Base-by-base conservation (phyloP, 2,113 vertebrate species). In the Phocoena phocoena region DNA sequence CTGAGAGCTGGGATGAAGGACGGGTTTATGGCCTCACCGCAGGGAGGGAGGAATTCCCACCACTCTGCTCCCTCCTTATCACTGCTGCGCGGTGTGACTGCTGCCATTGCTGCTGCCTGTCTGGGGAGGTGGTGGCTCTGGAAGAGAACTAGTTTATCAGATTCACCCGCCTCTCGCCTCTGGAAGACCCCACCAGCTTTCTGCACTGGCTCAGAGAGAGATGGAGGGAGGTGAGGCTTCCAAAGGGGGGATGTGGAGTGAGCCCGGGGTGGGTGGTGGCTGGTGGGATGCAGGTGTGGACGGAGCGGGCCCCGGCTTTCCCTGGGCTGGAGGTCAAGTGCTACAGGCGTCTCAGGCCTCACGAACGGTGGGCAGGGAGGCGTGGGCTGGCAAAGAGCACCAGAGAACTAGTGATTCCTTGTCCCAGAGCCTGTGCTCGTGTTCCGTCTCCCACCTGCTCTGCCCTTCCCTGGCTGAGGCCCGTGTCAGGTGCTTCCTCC, bases 1-100 rank as follows among this genome's bases (percentile, higher is more conserved):
- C 67, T 2, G 25, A 4, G 90, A 33, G 65, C 84, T 14, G 38
- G 50, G 23, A 21, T 44, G 76, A 81, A 80, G 73, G 88, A 68
- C 26, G 0, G 79, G 87, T 80, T 67, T 89, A 53, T 47, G 50
- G 80, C 77, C n/a, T 70, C 36, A 0, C 65, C 5, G 70, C 8
- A 5, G 94, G 92, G 65, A 80, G 91, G 67, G 60, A 53, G 74
- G 86, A 28, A 80, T 92, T 21, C 97, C 90, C 76, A 21, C 44
- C 0, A 6, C 53, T 55, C 31, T 2, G 88, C 74, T 73, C 53
- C 55, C 44, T 70, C 17, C 88, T 41, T 53, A 55, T 53, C 3
- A 2, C 44, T 14, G 15, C 88, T 62, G 18, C 14, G 0, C 2
- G 13, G 26, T 28, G 26, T 90, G 95, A 62, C 74, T 17, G 23